Evolutionary conservation across 2,797 vertebrate genomes (phyloP).

Genomic region (Xiphophorus birchmanni): DNA sequence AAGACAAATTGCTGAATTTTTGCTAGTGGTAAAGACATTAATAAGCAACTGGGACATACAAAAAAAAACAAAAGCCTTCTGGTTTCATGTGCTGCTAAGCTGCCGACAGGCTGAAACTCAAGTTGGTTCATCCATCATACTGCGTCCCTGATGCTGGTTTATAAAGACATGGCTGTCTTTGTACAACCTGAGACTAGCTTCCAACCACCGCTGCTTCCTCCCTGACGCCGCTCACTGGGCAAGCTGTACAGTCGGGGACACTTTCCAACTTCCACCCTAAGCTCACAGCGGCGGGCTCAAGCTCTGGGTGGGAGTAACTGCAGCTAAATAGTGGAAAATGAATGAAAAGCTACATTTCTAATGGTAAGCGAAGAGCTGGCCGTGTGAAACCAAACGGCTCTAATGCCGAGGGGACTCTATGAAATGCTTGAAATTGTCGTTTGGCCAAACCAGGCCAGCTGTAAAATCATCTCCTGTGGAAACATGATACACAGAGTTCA

Average conservation of each 20-base stretch:
- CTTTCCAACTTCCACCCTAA: slow-evolving; percentile 56
- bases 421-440: slow-evolving; percentile 54
- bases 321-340: slow-evolving; percentile 48
- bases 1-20: neutral
- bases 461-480: slow-evolving; percentile 60
- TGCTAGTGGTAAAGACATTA: neutral
- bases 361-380: slow-evolving; percentile 23
- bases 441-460: slow-evolving; percentile 73
- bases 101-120: slow-evolving; percentile 19
- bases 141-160: slow-evolving; percentile 37
- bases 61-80: neutral
- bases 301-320: slow-evolving; percentile 23
- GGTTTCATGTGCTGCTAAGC: slow-evolving; percentile 26
- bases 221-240: slow-evolving; percentile 25
- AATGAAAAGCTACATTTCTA: slow-evolving; percentile 36
- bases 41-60: slow-evolving; percentile 4
- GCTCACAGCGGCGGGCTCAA: slow-evolving; percentile 44
- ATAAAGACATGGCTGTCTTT: slow-evolving; percentile 44
- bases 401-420: slow-evolving; percentile 38
- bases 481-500: slow-evolving; percentile 58
- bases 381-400: slow-evolving; percentile 31
- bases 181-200: slow-evolving; percentile 39
- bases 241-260: slow-evolving; percentile 52
- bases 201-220: slow-evolving; percentile 35
- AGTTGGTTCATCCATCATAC: slow-evolving; percentile 52